Base-by-base conservation (phyloP, 2,113 vertebrate species). In the Argyrosomus japonicus region DNA sequence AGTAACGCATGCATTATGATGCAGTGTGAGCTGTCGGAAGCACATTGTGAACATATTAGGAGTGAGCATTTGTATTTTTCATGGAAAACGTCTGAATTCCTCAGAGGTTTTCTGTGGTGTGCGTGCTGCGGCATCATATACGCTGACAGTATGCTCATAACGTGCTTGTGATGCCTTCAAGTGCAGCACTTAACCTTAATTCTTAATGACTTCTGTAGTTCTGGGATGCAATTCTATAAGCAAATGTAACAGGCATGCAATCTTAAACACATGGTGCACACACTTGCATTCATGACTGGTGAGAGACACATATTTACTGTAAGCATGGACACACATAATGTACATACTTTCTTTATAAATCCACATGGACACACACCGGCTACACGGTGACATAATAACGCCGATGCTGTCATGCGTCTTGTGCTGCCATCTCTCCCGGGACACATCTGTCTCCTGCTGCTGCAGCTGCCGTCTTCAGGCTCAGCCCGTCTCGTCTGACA, bases 361-460 rank as follows among this genome's bases (percentile, higher is more conserved):
- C 5, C 5, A 25, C 14, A 60, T 6, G 14, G 19, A 67, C 43
- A 65, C 62, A 25, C 63, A 65, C 64, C 43, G 23, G 15, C 0
- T 23, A 27, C 12, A 64, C 47, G 27, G 69, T 54, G 64, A 53
- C 68, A 68, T 65, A 63, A 70, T 36, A 40, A 40, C 36, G 57
- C 47, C 19, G 17, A 50, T 56, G 57, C 77, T 79, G 64, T 54
- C 69, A 48, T 67, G 50, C 11, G 18, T 74, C 65, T 60, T 70
- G 36, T 70, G 74, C 86, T 80, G 58, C 7, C 21, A 19, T 87
- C 73, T 88, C 80, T 85, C 84, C 29, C 0, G 57, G 75, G 68
- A 82, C 81, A 76, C 68, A 70, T 84, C 62, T 72, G 76, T 85
- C 65, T 89, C 51, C 64, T 25, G 58, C 83, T 25, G 58, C 83